Evolutionary conservation across 2,888 invertebrate genomes (phyloP), one percentile per base, ranked within the genome.

Genomic region (Platycheirus rosarum): DNA sequence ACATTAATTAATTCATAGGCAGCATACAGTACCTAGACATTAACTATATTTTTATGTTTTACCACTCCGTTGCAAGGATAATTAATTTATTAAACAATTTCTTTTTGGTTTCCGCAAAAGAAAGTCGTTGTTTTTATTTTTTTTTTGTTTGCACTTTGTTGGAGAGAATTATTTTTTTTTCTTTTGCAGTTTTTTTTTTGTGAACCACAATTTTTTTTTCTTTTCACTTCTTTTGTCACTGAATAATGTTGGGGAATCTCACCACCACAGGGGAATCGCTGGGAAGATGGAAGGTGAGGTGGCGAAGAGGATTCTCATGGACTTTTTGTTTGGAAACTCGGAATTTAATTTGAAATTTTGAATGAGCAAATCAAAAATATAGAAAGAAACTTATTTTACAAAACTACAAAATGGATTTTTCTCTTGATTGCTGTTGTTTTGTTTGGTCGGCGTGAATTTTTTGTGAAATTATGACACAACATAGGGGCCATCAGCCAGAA

Each of bases 21-120:
- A 71, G 62, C 62, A 82, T 82, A 82, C 82, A 82, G 82, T 82
- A 82, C 82, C 82, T 82, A 82, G 82, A 82, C 82, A 82, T 82
- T 42, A 37, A 75, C 48, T 73, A 32, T 51, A 51, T 26, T 71
- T 75, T 77, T 68, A n/a, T 66, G 63, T 62, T 77, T 82, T 77
- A 82, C 77, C 62, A 73, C 76, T 68, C 63, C 68, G 63, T 46
- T 49, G 42, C 16, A 62, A 71, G n/a, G 57, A 68, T 53, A 8
- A n/a, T 26, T 37, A 18, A 14, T 16, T 42, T 60, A 37, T 20
- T 48, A 29, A 18, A 40, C 8, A 46, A 13, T 63, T 35, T 70
- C 65, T 75, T 68, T 76, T 70, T 76, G 51, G 46, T 80, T 76
- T 71, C 42, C 51, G 49, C 44, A 57, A 77, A 40, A 73, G 76